phyloP scores from a whole-genome alignment of 2,797 vertebrate species.

The Chaetodon trifasciatus region DNA sequence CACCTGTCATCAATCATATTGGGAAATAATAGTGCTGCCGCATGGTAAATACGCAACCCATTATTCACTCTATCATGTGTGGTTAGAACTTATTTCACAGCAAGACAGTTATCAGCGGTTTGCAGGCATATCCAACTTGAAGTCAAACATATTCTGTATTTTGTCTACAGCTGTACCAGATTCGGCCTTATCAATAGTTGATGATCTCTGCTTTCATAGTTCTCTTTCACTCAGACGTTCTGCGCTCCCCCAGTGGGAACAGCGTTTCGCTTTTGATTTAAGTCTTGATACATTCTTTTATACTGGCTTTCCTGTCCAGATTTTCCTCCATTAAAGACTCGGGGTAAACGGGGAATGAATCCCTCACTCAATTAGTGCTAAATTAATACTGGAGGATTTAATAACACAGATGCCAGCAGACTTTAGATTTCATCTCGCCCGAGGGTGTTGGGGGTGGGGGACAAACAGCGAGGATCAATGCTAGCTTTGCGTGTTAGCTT shows the following conservation, averaged over 20 bases:
- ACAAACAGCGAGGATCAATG: slow-evolving; percentile 71
- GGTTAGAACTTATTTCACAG: slow-evolving; percentile 59
- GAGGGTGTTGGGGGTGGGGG: slow-evolving; percentile 56
- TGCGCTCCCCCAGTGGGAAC: slow-evolving; percentile 71
- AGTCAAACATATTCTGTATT: slow-evolving; percentile 82
- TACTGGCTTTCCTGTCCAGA: slow-evolving; percentile 69
- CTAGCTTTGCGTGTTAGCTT: slow-evolving; percentile 59
- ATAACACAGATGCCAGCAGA: slow-evolving; percentile 79
- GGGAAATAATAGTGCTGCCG: slow-evolving; percentile 15
- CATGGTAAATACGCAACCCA: slow-evolving; percentile 8
- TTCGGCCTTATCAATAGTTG: slow-evolving; percentile 84
- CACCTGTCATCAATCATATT: slow-evolving; percentile 1
- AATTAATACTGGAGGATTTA: slow-evolving; percentile 83
- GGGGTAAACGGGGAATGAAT: slow-evolving; percentile 79
- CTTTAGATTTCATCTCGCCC: slow-evolving; percentile 76
- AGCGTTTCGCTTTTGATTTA: slow-evolving; percentile 82
- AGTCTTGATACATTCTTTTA: slow-evolving; percentile 76
- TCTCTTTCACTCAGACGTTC: slow-evolving; percentile 75
- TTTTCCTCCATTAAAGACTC: slow-evolving; percentile 71
- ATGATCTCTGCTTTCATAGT: slow-evolving; percentile 84
- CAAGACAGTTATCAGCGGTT: slow-evolving; percentile 74
- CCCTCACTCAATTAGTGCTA: slow-evolving; percentile 83
- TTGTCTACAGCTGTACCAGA: slow-evolving; percentile 84
- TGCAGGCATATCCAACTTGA: slow-evolving; percentile 75
- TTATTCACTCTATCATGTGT: slow-evolving; percentile 39